Conservation (phyloP, 2,113 vertebrate species). For the Cyanoderma ruficeps region DNA sequence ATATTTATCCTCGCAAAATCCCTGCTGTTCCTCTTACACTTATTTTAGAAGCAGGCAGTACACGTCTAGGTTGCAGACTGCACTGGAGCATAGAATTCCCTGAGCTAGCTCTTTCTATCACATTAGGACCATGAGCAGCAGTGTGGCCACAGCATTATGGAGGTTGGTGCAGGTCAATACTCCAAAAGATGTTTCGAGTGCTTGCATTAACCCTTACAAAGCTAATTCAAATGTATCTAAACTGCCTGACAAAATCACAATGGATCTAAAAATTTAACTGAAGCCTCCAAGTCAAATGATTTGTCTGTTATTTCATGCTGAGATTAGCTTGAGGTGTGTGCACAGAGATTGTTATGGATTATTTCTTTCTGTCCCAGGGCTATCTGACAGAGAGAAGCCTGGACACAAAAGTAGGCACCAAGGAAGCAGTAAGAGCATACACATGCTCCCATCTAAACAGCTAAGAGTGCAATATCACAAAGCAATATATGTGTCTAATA, state of each 20-base stretch:
- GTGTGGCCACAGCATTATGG: not conserved
- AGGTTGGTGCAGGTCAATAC: not conserved
- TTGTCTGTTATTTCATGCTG: not conserved
- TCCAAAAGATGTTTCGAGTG: not conserved
- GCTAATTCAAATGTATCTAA: not conserved
- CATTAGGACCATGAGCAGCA: not conserved
- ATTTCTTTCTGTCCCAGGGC: not conserved
- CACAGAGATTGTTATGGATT: not conserved
- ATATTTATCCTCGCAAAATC: not conserved
- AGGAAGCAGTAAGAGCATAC: not conserved
- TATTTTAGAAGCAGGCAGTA: constrained; percentile 5
- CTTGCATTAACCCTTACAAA: not conserved
- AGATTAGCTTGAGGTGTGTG: not conserved
- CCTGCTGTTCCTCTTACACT: not conserved
- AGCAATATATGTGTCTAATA: not conserved
- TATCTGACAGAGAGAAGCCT: not conserved
- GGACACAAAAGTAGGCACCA: not conserved
- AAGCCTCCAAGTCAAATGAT: not conserved
- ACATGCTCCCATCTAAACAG: not conserved
- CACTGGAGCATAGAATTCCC: not conserved
- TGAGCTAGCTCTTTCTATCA: not conserved
- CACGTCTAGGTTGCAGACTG: not conserved
- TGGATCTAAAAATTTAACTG: not conserved
- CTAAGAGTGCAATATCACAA: not conserved
- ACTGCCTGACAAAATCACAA: not conserved